phyloP scores from a whole-genome alignment of 2,113 vertebrate genomes.

The Cisticola juncidis region DNA sequence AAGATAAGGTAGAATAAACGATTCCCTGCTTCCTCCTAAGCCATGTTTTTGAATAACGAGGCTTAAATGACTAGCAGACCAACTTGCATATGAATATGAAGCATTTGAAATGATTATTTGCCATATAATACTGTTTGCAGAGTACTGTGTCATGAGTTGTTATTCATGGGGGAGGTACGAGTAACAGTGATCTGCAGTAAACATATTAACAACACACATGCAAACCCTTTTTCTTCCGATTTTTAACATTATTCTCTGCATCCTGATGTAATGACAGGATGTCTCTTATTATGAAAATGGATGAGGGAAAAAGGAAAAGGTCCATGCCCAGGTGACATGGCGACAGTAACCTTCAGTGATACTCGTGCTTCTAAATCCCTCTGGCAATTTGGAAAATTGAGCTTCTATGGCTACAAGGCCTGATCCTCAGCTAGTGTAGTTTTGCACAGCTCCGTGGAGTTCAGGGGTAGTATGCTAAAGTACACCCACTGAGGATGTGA shows the following conservation, averaged over 20 bases:
- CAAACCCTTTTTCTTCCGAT: neutral
- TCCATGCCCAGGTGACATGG: neutral
- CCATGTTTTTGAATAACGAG: neutral
- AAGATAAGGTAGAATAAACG: neutral
- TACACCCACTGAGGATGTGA: neutral
- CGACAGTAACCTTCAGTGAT: neutral
- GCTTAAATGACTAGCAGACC: neutral
- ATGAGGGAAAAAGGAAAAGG: conserved; percentile 9
- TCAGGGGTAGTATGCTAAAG: neutral
- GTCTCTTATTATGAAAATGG: neutral
- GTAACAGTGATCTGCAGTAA: neutral
- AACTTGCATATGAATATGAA: conserved; percentile 56
- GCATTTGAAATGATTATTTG: conserved; percentile 14
- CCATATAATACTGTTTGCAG: neutral
- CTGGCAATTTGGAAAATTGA: neutral
- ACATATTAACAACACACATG: neutral
- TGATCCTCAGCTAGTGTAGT: neutral
- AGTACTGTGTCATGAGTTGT: neutral
- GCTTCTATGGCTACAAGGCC: neutral
- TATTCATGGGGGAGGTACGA: neutral
- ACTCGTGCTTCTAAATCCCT: neutral
- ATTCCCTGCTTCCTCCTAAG: neutral
- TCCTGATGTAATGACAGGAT: neutral
- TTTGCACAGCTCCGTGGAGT: neutral
- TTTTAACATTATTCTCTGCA: neutral